Percentiles rank a stretch among this genome's conserved stretches.
Conservation (phyloP, 2,888 invertebrate genomes). For the Drosophila dives region DNA sequence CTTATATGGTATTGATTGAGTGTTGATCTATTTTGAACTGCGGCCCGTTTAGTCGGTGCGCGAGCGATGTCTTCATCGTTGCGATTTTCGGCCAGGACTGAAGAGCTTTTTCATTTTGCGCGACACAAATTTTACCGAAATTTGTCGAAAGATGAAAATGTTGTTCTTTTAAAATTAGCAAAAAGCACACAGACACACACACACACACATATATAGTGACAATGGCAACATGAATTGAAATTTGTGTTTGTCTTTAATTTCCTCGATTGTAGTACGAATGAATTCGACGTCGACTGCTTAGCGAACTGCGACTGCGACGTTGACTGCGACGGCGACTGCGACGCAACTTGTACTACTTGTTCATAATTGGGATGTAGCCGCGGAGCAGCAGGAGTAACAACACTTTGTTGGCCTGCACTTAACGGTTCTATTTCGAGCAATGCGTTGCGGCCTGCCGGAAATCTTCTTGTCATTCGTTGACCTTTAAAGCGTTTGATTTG, state of each 20-base stretch:
- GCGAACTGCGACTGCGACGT: slow-evolving; percentile 14
- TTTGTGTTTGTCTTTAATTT: slow-evolving; percentile 43
- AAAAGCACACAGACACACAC: slow-evolving; percentile 49
- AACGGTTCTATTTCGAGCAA: slow-evolving; percentile 59
- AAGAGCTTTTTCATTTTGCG: slow-evolving; percentile 80
- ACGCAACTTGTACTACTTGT: slow-evolving; percentile 32
- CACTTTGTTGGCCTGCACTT: slow-evolving; percentile 68
- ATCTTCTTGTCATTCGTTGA: slow-evolving; percentile 75
- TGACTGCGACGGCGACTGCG: slow-evolving; percentile 1
- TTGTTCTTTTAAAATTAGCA: slow-evolving; percentile 79
- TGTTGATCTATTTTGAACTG: slow-evolving; percentile 23
- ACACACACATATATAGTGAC: slow-evolving; percentile 6
- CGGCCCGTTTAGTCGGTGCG: slow-evolving; percentile 38
- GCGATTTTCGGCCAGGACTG: slow-evolving; percentile 84
- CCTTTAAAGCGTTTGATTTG: slow-evolving; percentile 64
- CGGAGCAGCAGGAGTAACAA: slow-evolving; percentile 66
- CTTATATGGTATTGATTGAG: slow-evolving; percentile 7
- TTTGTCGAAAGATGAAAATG: slow-evolving; percentile 76
- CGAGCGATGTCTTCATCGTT: slow-evolving; percentile 82
- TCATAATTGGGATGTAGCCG: slow-evolving; percentile 66
- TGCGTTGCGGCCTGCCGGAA: slow-evolving; percentile 69
- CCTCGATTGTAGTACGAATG: slow-evolving; percentile 39
- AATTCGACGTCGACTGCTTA: slow-evolving; percentile 4
- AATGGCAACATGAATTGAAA: slow-evolving; percentile 54
- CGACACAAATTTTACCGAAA: slow-evolving; percentile 74